phyloP scores from a whole-genome alignment of 2,113 vertebrate species.

The Grammomys surdaster region DNA sequence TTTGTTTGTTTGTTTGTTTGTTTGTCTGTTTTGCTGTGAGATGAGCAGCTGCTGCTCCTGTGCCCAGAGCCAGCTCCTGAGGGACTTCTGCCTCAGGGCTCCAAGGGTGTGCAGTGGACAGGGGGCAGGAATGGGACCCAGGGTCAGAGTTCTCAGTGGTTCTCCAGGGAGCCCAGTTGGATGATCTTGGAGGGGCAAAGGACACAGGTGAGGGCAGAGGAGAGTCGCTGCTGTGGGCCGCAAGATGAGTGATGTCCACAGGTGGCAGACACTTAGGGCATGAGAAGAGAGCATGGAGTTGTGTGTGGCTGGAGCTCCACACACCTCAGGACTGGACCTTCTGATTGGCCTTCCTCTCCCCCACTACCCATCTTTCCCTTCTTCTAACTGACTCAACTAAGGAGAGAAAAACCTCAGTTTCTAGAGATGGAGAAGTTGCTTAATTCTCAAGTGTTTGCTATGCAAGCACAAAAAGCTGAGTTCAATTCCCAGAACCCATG shows the following conservation, averaged over 20 bases:
- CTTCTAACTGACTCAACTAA: slow-evolving; percentile 24
- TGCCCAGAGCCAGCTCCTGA: neutral
- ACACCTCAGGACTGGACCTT: neutral
- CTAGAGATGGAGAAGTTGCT: neutral
- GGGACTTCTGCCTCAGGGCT: neutral
- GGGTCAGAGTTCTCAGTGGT: neutral
- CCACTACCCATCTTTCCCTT: neutral
- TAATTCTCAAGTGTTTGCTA: neutral
- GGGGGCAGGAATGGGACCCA: neutral
- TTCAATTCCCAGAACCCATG: neutral
- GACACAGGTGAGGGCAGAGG: neutral
- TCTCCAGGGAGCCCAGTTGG: neutral
- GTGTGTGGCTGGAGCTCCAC: rapidly evolving
- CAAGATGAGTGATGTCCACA: neutral
- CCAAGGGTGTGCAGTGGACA: neutral
- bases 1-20: neutral
- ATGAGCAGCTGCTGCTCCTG: neutral
- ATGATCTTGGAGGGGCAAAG: neutral
- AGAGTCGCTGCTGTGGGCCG: neutral
- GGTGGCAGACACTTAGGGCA: neutral
- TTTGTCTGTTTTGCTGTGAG: neutral
- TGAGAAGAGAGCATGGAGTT: neutral
- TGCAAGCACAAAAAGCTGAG: neutral
- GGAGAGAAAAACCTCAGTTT: slow-evolving; percentile 30
- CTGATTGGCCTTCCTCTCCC: neutral